Percentiles rank a stretch among this genome's conserved stretches.
These are phyloP conservation scores for Orthosia incerta DNA, from an alignment of 2,888 invertebrate species.

Conservation along the genomic window DNA sequence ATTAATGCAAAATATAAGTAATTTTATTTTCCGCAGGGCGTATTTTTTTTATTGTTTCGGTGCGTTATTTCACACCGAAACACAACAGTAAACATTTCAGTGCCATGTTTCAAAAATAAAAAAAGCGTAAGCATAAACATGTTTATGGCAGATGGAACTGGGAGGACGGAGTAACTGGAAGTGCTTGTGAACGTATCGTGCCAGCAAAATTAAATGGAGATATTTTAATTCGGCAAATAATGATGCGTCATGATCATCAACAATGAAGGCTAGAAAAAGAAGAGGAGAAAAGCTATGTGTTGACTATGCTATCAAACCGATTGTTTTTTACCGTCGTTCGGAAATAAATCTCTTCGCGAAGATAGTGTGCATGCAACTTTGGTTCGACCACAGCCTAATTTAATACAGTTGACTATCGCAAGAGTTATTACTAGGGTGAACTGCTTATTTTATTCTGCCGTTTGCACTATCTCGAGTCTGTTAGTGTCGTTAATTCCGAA, in stretches of 20 bases:
- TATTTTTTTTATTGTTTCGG: no score
- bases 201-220: no score
- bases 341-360: no score
- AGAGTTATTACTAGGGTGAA: slow-evolving; percentile 10
- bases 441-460: slow-evolving; percentile 15
- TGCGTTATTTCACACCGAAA: no score
- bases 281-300: background rate
- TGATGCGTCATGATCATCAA: background rate
- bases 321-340: background rate
- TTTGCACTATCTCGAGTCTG: background rate
- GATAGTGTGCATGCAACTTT: slow-evolving; percentile 7
- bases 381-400: background rate
- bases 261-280: background rate
- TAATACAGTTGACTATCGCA: slow-evolving; percentile 2
- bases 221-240: background rate
- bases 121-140: no score
- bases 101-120: no score
- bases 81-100: no score
- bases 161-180: no score
- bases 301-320: background rate
- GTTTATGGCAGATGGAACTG: no score
- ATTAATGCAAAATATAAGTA: no score
- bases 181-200: no score
- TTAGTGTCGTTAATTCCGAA: background rate
- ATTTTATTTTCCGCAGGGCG: no score